These are phyloP conservation scores for Cochlearius cochlearius DNA, from an alignment of 2,113 vertebrate species.

Conservation along the genomic window DNA sequence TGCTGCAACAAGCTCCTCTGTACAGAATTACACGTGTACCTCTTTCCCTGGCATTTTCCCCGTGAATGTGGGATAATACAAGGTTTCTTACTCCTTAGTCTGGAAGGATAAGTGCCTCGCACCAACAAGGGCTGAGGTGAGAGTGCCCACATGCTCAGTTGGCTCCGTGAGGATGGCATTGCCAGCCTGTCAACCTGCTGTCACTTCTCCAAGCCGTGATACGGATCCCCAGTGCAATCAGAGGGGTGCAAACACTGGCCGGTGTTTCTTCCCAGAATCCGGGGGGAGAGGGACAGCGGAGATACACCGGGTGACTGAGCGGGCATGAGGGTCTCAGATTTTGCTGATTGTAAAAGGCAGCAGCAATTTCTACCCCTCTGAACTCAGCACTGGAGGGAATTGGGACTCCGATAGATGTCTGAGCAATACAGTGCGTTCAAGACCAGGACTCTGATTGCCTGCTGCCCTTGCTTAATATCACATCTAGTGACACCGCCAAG, in stretches of 20 bases:
- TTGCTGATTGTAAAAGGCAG: background rate
- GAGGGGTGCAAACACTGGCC: background rate
- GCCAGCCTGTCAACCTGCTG: background rate
- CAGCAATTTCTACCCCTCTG: background rate
- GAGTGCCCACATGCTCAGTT: background rate
- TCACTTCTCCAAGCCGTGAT: accelerated
- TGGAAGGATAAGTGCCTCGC: background rate
- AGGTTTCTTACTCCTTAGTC: background rate
- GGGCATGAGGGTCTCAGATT: background rate
- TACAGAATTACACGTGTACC: background rate
- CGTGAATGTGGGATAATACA: background rate
- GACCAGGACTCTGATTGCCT: background rate
- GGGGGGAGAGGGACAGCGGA: background rate
- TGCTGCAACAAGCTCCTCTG: background rate
- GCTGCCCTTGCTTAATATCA: background rate
- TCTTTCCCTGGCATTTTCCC: background rate
- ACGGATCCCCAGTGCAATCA: background rate
- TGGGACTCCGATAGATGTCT: background rate
- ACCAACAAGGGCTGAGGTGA: background rate
- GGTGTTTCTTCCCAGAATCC: background rate
- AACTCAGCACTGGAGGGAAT: accelerated
- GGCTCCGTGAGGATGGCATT: background rate
- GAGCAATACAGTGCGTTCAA: background rate
- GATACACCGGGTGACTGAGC: background rate
- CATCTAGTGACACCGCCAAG: background rate